Evolutionary conservation across 2,888 invertebrate genomes (phyloP), one percentile per base, ranked within the genome.

Genomic region (Falcaria lacertinaria): DNA sequence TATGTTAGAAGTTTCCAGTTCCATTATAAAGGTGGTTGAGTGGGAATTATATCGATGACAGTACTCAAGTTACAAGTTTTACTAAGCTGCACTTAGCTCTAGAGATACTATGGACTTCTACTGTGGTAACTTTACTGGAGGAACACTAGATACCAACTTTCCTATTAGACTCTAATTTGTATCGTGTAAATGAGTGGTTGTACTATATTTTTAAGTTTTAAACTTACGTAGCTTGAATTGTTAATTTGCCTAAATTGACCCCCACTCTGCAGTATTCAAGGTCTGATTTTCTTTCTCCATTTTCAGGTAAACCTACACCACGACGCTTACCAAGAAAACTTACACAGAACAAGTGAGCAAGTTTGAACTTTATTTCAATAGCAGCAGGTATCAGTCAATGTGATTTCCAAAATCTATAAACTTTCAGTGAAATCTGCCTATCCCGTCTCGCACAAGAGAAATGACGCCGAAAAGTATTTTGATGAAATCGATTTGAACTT

Each of bases 401-500:
- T 7, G n/a, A n/a, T 11, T 11, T 3, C 3, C 11, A 28, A 28
- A 2, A 8, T 11, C 11, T 28, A 28, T 28, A 28, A 11, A 3
- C 28, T 3, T 11, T 11, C 28, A 2, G 11, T 19, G 19, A 19
- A 19, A 19, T 19, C 19, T 6, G 19, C 19, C 19, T 19, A 19
- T 6, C 4, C 3, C 17, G 5, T 6, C n/a, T n/a, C n/a, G n/a
- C n/a, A n/a, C n/a, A 2, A 17, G 22, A 37, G 22, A 22, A 37
- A 14, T 37, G 37, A 22, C 22, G 8, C 15, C 22, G 14, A 19
- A 37, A 22, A 15, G 8, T 37, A 22, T 35, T 36, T 37, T 22
- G 37, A 37, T 37, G 22, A 37, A 22, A 37, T 22, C 14, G 25
- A 22, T 37, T 37, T 37, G 15, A 25, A 37, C 37, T 37, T 37